Evolutionary conservation across 1,140 invertebrate genomes (phyloP).

Genomic region (Leptinotarsa lineolata): DNA sequence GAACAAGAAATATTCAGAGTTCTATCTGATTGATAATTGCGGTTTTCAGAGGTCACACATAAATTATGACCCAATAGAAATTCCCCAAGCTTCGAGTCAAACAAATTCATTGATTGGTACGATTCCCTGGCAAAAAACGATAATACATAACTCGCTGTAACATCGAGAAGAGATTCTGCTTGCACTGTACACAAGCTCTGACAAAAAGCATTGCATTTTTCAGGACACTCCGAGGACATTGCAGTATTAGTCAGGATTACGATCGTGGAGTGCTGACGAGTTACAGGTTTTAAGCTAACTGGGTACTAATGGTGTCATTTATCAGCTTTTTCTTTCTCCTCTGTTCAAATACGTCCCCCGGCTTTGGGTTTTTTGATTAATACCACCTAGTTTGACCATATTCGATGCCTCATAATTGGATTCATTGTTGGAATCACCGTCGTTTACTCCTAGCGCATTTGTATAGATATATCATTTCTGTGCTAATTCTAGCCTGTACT

Average conservation of each 20-base stretch:
- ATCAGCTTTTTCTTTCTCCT: slow-evolving; percentile 33
- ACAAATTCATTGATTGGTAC: not conserved
- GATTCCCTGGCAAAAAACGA: not conserved
- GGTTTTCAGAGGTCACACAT: not conserved
- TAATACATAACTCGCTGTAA: not conserved
- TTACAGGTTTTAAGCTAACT: slow-evolving; percentile 37
- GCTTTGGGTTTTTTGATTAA: slow-evolving; percentile 34
- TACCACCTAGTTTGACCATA: slow-evolving; percentile 32
- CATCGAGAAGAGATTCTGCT: not conserved
- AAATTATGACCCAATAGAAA: slow-evolving; percentile 3
- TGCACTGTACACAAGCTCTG: slow-evolving; percentile 1
- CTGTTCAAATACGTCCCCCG: slow-evolving; percentile 35
- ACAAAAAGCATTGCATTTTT: slow-evolving; percentile 30
- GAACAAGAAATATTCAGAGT: too few relatives aligned
- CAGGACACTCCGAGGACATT: slow-evolving; percentile 27
- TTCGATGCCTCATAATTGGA: slow-evolving; percentile 13
- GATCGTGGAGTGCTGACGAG: slow-evolving; percentile 27
- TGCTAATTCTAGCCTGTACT: not conserved
- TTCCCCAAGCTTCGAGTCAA: not conserved
- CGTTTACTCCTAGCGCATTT: not conserved
- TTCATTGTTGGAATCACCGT: not conserved
- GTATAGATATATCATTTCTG: not conserved
- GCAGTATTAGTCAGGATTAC: slow-evolving; percentile 35
- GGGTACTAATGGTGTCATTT: slow-evolving; percentile 36
- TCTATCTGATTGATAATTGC: not conserved